A percentile compares a stretch with the other conserved stretches of the same genome.
These are phyloP conservation scores for Vulpes ferrilata DNA, from an alignment of 2,113 vertebrate species.

Conservation along the genomic window DNA sequence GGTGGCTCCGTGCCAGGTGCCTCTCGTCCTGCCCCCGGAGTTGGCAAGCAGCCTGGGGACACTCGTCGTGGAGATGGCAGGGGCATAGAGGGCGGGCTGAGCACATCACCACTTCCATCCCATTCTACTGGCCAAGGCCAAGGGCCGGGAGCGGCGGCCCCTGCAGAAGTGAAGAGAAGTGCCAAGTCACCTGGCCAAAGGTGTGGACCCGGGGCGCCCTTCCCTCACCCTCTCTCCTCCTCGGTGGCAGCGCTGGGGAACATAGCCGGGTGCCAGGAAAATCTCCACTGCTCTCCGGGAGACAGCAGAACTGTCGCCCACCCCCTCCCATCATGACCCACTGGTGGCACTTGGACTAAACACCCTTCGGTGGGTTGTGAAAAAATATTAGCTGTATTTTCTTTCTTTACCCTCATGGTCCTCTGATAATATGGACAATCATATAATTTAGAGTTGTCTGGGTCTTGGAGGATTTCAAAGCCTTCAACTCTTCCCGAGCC, in stretches of 20 bases:
- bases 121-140: background rate
- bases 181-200: accelerated
- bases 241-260: background rate
- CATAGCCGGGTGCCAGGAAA: background rate
- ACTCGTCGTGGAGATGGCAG: background rate
- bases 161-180: accelerated
- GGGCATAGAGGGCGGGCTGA: background rate
- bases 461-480: background rate
- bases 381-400: background rate
- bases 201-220: accelerated
- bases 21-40: background rate
- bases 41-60: too few species aligned
- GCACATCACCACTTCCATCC: too few species aligned
- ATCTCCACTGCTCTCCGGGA: background rate
- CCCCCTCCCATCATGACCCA: background rate
- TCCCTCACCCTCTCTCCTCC: background rate
- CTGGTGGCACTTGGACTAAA: background rate
- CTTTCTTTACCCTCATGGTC: conserved; percentile 11
- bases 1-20: background rate
- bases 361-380: background rate
- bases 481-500: background rate
- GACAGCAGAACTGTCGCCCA: background rate
- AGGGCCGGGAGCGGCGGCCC: background rate
- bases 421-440: conserved; percentile 4
- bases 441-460: background rate